Base-by-base conservation (phyloP, 2,888 invertebrate species). In the Drosophila ezoana region DNA sequence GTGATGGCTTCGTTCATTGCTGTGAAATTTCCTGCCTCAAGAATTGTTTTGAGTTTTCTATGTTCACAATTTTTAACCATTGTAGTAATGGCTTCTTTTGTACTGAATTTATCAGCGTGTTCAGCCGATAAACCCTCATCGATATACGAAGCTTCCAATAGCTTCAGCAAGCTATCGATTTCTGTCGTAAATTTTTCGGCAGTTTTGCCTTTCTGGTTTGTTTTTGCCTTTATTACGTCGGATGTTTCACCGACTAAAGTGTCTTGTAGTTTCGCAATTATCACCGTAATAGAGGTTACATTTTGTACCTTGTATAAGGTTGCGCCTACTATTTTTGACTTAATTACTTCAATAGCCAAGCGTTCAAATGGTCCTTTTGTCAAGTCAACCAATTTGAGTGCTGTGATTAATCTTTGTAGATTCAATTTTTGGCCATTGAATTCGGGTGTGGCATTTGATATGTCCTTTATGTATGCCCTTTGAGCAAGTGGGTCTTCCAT, bases 221-320 rank as follows among this genome's bases (percentile, higher is more conserved):
- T 40, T n/a, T 40, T 40, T n/a, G 37, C 37, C 13, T 37, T 37
- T 37, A 37, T 37, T 3, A 40, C 40, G 8, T 40, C n/a, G 10
- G 40, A 40, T 40, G 40, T 40, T 40, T 40, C 40, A 40, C 40
- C 40, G n/a, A 40, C 16, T 40, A 40, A 10, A 10, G 9, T 40
- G 40, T n/a, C 40, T 40, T 40, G 9, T n/a, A 40, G n/a, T 40
- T 40, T 40, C n/a, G 13, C n/a, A n/a, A 44, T 44, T 44, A 44
- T 44, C 10, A n/a, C 44, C 5, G 13, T 18, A 23, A 44, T 28
- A 9, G 44, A 23, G 11, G 23, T 44, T 23, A 28, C 23, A 3
- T 44, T 18, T 23, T 23, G 44, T 5, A 18, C 41, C 10, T 41
- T 41, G 18, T 41, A 41, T 14, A 41, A 14, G 16, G 41, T 18